Evolutionary conservation across 92 coral and sea anemone genomes (phyloP), one percentile per base, ranked within the genome.

Genomic region (Epizoanthus illoricatus): DNA sequence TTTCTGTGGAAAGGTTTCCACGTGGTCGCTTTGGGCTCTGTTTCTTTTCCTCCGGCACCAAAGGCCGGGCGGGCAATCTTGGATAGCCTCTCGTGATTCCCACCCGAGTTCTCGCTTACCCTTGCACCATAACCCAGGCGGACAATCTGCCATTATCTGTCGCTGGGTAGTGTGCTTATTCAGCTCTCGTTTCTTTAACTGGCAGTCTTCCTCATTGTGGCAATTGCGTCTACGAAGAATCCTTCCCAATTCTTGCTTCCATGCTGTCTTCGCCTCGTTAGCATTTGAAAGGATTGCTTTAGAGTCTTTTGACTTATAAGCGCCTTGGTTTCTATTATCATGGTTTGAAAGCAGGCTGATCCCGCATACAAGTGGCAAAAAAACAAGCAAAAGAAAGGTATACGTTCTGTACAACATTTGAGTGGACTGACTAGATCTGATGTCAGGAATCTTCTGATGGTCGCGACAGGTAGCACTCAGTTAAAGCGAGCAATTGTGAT

Each of bases 51-150:
- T 92, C 5, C 97, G 93, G 69, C 97, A 92, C 97, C 94, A 92
- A 33, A 90, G 75, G n/a, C 97, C 97, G 3, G 97, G 97, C 41
- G 97, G 97, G 47, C 97, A 92, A 23, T 85, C 80, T 40, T 81
- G 21, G 52, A 64, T 41, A 16, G 7, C 45, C 24, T 63, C 39
- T 16, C 4, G 68, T 17, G 81, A 75, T 2, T 60, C 60, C 24
- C 28, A 78, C 4, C 82, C 82, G 36, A 78, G 17, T 10, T 63
- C 71, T 42, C 82, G 23, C 18, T 78, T 78, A 2, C 23, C 18
- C 36, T 78, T 62, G 18, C 82, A 78, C 82, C 71, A 62, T 24
- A 78, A 21, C 2, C 82, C 82, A 3, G 82, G 82, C 28, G 71
- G 82, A 45, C 82, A 78, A 63, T 42, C 72, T n/a, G 28, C 45